A percentile compares a stretch with the other conserved stretches of the same genome.
phyloP scores from a whole-genome alignment of 1,140 invertebrate species.

The Anoplolepis gracilipes region DNA sequence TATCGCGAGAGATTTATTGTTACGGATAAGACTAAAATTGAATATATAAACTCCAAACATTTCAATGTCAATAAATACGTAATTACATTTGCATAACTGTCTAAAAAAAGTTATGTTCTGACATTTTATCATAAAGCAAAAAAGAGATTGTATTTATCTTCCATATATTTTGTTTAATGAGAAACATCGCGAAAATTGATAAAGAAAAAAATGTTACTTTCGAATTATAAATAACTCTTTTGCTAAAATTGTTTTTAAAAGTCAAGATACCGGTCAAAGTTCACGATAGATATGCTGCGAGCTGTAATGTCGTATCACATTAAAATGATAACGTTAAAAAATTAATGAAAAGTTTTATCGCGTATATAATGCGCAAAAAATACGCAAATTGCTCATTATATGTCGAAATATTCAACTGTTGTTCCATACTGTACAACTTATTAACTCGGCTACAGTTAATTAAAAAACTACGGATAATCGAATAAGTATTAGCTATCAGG shows the following conservation, averaged over 20 bases:
- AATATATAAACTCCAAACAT: neutral
- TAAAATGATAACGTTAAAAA: neutral
- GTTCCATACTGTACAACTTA: neutral
- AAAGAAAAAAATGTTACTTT: neutral
- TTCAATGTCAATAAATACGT: neutral
- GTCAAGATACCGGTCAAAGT: neutral
- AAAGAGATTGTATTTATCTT: too few species aligned
- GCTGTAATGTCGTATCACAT: neutral
- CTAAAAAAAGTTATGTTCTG: too few species aligned
- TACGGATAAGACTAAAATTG: neutral
- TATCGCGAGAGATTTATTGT: slow-evolving; percentile 34
- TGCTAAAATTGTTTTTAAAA: neutral
- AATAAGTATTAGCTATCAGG: neutral
- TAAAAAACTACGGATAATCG: neutral
- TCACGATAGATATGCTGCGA: neutral
- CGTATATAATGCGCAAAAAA: neutral
- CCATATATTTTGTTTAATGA: neutral
- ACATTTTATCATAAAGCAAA: too few species aligned
- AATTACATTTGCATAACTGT: neutral
- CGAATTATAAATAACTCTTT: neutral
- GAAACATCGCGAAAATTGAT: neutral
- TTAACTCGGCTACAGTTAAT: neutral
- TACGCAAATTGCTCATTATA: neutral
- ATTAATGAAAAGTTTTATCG: neutral
- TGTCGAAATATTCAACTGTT: neutral